Percentiles rank a stretch among this genome's conserved stretches.
These are phyloP conservation scores for Schizothorax lantsangensis DNA, from an alignment of 2,797 vertebrate genomes.

Conservation along the genomic window DNA sequence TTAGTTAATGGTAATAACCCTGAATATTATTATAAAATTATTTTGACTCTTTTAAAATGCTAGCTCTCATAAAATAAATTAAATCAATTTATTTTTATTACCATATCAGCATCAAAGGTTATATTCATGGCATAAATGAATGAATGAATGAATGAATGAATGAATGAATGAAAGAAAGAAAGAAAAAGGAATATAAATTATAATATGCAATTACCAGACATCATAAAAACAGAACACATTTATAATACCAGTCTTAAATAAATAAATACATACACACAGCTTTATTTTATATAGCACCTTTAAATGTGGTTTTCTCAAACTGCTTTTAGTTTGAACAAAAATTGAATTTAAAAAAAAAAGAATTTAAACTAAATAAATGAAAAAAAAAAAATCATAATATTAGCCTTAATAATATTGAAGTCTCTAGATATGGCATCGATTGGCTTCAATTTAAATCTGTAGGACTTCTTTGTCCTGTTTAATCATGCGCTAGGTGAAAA, in stretches of 20 bases:
- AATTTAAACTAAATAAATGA: background rate
- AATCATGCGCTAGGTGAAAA: background rate
- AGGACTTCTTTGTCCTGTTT: background rate
- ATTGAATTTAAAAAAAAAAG: too few relatives aligned
- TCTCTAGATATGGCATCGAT: background rate
- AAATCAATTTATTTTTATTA: too few relatives aligned
- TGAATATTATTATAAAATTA: too few relatives aligned
- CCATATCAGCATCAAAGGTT: too few relatives aligned
- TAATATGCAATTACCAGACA: background rate
- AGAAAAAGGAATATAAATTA: background rate
- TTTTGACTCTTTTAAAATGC: background rate
- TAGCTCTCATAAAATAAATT: too few relatives aligned
- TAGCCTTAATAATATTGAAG: too few relatives aligned
- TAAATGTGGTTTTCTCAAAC: background rate
- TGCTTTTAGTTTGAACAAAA: background rate
- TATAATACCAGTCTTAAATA: background rate
- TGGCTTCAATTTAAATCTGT: background rate
- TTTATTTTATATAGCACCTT: background rate
- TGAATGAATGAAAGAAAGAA: too few relatives aligned
- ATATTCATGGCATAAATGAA: too few relatives aligned
- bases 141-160: too few relatives aligned
- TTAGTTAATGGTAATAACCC: background rate
- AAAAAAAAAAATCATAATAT: background rate
- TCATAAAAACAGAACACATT: background rate
- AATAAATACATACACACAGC: background rate